Percentiles rank a stretch among this genome's conserved stretches.
phyloP scores from a whole-genome alignment of 2,888 invertebrate genomes.

The Phaedon cochleariae region DNA sequence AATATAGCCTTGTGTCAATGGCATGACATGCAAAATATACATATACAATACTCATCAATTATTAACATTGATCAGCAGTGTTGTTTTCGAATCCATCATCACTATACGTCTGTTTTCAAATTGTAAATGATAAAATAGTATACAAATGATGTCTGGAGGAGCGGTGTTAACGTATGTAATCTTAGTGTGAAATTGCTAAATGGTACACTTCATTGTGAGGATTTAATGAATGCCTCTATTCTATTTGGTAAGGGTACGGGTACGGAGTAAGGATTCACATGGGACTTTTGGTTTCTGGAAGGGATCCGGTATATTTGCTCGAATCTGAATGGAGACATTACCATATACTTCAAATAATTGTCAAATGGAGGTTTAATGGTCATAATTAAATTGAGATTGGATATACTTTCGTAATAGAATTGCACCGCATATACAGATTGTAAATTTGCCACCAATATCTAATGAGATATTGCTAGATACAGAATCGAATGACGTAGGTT shows the following conservation, averaged over 20 bases:
- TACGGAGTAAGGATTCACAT: conserved; percentile 38
- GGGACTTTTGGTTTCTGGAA: conserved; percentile 5
- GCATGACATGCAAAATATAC: too few relatives aligned
- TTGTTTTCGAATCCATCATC: too few relatives aligned
- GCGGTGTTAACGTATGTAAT: conserved; percentile 57
- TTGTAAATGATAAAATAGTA: conserved; percentile 36
- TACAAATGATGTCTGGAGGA: conserved; percentile 52
- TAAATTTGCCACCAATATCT: too few relatives aligned
- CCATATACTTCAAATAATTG: neutral
- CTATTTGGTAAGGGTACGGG: conserved; percentile 48
- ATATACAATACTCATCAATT: too few relatives aligned
- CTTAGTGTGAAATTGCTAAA: conserved; percentile 61
- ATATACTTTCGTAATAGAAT: too few relatives aligned
- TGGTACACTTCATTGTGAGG: conserved; percentile 62
- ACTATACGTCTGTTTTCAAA: too few relatives aligned
- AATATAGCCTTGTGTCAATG: too few relatives aligned
- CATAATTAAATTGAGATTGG: too few relatives aligned
- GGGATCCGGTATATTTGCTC: conserved; percentile 10
- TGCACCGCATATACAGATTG: too few relatives aligned
- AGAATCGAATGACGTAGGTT: too few relatives aligned
- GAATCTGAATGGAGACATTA: neutral
- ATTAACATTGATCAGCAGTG: too few relatives aligned
- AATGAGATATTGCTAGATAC: too few relatives aligned
- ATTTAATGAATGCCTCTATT: conserved; percentile 61
- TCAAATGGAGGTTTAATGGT: neutral